Evolutionary conservation across 2,797 vertebrate genomes (phyloP).

Genomic region (Nasua narica): DNA sequence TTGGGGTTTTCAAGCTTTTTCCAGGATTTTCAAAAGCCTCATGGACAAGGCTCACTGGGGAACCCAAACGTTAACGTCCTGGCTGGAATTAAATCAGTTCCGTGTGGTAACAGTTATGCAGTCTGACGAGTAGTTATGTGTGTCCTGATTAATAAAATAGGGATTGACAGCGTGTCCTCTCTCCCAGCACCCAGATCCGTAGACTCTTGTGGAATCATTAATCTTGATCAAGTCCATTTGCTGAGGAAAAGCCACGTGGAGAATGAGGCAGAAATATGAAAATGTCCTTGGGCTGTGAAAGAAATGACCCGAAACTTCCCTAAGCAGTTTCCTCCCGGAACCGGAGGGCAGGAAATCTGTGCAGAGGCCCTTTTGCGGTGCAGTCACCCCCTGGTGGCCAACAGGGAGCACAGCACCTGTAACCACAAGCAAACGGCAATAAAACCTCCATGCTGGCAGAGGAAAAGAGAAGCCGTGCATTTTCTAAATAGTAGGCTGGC

Average conservation of each 20-base stretch:
- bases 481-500: background rate
- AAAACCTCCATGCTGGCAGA: background rate
- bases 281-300: background rate
- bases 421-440: accelerated
- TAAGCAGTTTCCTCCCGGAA: background rate
- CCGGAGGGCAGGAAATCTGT: background rate
- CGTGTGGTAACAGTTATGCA: background rate
- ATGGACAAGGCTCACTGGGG: background rate
- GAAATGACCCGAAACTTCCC: background rate
- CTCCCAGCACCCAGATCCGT: background rate
- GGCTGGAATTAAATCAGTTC: background rate
- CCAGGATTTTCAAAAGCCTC: background rate
- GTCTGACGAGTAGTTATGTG: background rate
- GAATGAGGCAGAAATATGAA: background rate
- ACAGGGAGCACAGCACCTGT: background rate
- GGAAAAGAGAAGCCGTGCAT: background rate
- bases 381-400: background rate
- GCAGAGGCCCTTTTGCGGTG: background rate
- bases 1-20: background rate
- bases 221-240: background rate
- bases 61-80: background rate
- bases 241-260: background rate
- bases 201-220: background rate
- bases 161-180: no score
- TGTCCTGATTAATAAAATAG: background rate